A percentile compares a stretch with the other conserved stretches of the same genome.
Evolutionary conservation across 1,140 invertebrate species (phyloP).

Genomic region (Thaumatotibia leucotreta): DNA sequence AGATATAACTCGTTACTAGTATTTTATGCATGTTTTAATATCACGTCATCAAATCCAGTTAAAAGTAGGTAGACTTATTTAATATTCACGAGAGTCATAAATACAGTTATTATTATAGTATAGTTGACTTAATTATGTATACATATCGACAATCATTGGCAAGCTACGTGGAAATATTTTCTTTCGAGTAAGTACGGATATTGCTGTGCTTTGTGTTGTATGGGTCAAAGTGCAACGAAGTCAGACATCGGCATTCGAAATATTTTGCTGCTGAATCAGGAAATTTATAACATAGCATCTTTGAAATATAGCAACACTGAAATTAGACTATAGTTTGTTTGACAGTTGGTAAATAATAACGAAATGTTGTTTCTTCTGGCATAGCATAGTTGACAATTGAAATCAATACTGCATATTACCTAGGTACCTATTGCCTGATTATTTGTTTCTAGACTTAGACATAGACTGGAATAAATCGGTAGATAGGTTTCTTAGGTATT

Average conservation of each 20-base stretch:
- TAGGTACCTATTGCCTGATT: too few relatives aligned
- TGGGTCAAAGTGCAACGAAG: background rate
- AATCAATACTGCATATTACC: background rate
- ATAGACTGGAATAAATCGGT: too few relatives aligned
- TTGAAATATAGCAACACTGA: too few relatives aligned
- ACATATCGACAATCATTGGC: background rate
- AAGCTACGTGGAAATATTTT: background rate
- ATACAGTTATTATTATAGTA: background rate
- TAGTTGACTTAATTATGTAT: background rate
- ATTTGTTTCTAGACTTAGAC: too few relatives aligned
- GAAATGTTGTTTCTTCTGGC: background rate
- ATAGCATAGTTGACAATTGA: background rate
- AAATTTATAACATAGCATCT: background rate
- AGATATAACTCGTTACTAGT: background rate
- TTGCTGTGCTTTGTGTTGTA: background rate
- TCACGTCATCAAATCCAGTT: background rate
- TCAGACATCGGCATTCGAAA: background rate
- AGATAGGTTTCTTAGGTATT: too few relatives aligned
- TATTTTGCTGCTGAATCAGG: too few relatives aligned
- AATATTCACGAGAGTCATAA: background rate
- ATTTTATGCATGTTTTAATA: background rate
- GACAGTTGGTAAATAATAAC: too few relatives aligned
- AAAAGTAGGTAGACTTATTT: background rate
- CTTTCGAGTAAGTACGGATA: too few relatives aligned
- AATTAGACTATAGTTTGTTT: too few relatives aligned